Conservation (phyloP, 2,888 invertebrate genomes). For the Auanema sp. region DNA sequence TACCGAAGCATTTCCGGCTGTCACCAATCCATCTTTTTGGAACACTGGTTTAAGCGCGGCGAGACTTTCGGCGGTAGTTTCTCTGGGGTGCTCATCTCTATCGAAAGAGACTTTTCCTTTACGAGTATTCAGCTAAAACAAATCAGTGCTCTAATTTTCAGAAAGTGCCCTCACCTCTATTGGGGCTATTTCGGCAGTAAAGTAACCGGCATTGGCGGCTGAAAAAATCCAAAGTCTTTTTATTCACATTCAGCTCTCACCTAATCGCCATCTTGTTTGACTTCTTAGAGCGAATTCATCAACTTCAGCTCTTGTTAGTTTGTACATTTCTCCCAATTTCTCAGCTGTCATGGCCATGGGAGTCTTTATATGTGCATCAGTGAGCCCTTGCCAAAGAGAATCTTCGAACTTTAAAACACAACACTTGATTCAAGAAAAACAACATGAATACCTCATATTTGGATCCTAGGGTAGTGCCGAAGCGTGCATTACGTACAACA, state of each 20-base stretch:
- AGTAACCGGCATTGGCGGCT: conserved; percentile 78
- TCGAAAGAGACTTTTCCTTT: conserved; percentile 73
- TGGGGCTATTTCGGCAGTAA: conserved; percentile 85
- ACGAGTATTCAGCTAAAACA: conserved; percentile 69
- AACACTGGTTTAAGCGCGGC: conserved; percentile 75
- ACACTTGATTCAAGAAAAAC: neutral
- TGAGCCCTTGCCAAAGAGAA: conserved; percentile 82
- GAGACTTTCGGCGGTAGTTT: conserved; percentile 80
- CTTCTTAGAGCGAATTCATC: conserved; percentile 84
- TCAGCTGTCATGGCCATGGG: conserved; percentile 96
- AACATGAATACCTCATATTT: conserved; percentile 65
- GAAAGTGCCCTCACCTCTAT: conserved; percentile 71
- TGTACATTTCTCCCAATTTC: conserved; percentile 83
- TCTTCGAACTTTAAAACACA: conserved; percentile 75
- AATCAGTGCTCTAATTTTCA: too few relatives aligned
- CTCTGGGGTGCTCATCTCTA: conserved; percentile 87
- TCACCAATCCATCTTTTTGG: conserved; percentile 56
- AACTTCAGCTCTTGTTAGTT: conserved; percentile 79
- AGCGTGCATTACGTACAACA: conserved; percentile 80
- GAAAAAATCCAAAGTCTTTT: too few relatives aligned
- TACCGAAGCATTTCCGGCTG: conserved; percentile 58
- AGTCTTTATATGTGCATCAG: conserved; percentile 83
- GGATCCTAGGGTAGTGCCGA: conserved; percentile 82
- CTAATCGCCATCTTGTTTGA: conserved; percentile 82
- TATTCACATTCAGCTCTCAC: too few relatives aligned